These are phyloP conservation scores for Xiphorhynchus elegans DNA, from an alignment of 2,113 vertebrate species.

Conservation along the genomic window DNA sequence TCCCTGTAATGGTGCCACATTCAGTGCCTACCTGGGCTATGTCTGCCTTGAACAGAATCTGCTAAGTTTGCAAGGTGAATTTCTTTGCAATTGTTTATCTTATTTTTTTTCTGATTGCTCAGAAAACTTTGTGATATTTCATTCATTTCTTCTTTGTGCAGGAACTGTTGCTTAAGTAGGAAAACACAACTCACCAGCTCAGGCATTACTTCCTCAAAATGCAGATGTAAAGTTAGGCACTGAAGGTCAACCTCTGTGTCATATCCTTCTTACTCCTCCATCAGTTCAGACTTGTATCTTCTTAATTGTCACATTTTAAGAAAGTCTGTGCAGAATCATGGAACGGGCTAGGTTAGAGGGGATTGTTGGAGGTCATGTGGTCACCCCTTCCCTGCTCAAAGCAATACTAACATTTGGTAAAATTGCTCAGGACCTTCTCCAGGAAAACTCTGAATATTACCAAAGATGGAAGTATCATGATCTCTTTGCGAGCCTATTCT, in stretches of 20 bases:
- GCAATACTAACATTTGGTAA: neutral
- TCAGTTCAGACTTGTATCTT: neutral
- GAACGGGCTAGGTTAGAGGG: neutral
- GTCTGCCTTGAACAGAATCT: neutral
- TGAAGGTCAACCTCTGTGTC: neutral
- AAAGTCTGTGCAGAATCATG: neutral
- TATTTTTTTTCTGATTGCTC: neutral
- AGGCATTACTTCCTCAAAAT: constrained; percentile 18
- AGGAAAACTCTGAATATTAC: neutral
- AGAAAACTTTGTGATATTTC: neutral
- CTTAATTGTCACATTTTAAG: neutral
- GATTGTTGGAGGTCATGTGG: neutral
- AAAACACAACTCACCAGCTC: neutral
- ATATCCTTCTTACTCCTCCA: neutral
- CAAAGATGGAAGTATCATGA: neutral
- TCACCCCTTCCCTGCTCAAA: neutral
- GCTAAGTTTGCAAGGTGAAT: neutral
- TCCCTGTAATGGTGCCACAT: neutral
- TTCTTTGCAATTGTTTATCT: neutral
- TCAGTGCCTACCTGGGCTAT: neutral
- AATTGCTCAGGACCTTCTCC: neutral
- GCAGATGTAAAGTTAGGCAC: neutral
- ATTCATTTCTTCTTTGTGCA: constrained; percentile 19
- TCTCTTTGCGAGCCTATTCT: neutral
- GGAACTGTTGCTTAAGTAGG: neutral